These are phyloP conservation scores for Heliconius hortense DNA, from an alignment of 2,888 invertebrate species.

Conservation along the genomic window DNA sequence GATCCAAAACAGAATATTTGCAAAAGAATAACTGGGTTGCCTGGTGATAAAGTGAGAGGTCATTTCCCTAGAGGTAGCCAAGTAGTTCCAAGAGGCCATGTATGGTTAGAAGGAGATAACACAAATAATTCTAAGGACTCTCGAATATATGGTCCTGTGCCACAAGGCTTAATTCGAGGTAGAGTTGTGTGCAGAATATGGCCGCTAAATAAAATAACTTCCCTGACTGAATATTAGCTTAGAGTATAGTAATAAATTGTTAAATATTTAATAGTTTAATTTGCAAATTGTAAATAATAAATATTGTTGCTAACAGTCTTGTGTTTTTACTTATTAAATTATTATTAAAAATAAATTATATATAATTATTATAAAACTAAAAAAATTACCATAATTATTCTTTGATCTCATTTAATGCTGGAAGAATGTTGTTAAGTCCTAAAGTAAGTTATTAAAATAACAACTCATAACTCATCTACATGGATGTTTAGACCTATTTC, in stretches of 20 bases:
- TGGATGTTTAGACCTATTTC: too few species aligned
- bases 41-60: slow-evolving; percentile 86
- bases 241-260: not conserved
- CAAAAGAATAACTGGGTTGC: slow-evolving; percentile 89
- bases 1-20: slow-evolving; percentile 92
- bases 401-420: too few species aligned
- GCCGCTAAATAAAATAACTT: slow-evolving; percentile 83
- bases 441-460: too few species aligned
- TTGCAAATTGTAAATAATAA: slow-evolving; percentile 14
- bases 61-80: slow-evolving; percentile 68
- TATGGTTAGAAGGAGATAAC: slow-evolving; percentile 97
- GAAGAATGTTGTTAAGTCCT: too few species aligned
- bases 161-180: slow-evolving; percentile 91
- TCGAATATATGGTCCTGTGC: slow-evolving; percentile 92
- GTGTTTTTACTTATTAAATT: not conserved
- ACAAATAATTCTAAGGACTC: slow-evolving; percentile 92
- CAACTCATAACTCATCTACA: too few species aligned
- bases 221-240: slow-evolving; percentile 57
- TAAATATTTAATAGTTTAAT: not conserved
- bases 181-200: slow-evolving; percentile 91
- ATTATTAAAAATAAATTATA: not conserved
- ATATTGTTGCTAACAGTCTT: slow-evolving; percentile 5
- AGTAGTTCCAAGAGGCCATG: slow-evolving; percentile 90
- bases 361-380: too few species aligned
- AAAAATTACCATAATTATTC: too few species aligned